Evolutionary conservation across 64 coral and sea anemone genomes (phyloP).

Genomic region (Exaiptasia diaphana): DNA sequence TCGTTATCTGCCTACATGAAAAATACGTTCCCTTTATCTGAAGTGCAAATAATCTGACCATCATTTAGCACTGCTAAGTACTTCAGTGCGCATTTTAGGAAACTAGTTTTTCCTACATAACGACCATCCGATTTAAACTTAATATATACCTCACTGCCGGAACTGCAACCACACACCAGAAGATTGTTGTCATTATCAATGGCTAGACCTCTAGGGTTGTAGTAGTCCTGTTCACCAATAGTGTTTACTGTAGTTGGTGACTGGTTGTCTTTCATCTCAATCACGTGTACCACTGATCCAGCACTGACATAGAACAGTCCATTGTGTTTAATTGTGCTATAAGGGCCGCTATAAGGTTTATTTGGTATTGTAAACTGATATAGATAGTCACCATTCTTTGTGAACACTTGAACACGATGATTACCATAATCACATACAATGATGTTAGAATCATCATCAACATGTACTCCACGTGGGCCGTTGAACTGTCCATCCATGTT

Average conservation of each 20-base stretch:
- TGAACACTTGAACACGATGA: conserved; percentile 44
- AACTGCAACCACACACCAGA: background rate
- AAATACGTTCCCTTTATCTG: no score
- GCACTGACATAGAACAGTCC: conserved; percentile 17
- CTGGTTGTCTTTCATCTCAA: background rate
- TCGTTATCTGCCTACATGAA: no score
- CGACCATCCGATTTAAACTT: conserved; percentile 4
- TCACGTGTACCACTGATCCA: conserved; percentile 9
- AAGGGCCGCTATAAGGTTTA: background rate
- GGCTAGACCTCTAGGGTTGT: conserved; percentile 3
- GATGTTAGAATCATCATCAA: conserved; percentile 33
- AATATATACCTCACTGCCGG: background rate
- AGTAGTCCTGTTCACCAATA: background rate
- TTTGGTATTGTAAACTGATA: conserved; percentile 6
- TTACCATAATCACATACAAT: conserved; percentile 16
- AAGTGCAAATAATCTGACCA: no score
- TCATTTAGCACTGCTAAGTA: background rate
- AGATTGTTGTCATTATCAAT: conserved; percentile 26
- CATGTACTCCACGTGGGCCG: conserved; percentile 1
- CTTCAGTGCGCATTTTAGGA: background rate
- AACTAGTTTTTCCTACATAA: background rate
- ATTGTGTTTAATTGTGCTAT: background rate
- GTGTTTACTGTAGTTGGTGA: background rate
- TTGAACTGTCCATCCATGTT: conserved; percentile 27
- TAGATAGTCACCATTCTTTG: background rate